Base-by-base conservation (phyloP, 2,113 vertebrate genomes). In the Dendropsophus ebraccatus region DNA sequence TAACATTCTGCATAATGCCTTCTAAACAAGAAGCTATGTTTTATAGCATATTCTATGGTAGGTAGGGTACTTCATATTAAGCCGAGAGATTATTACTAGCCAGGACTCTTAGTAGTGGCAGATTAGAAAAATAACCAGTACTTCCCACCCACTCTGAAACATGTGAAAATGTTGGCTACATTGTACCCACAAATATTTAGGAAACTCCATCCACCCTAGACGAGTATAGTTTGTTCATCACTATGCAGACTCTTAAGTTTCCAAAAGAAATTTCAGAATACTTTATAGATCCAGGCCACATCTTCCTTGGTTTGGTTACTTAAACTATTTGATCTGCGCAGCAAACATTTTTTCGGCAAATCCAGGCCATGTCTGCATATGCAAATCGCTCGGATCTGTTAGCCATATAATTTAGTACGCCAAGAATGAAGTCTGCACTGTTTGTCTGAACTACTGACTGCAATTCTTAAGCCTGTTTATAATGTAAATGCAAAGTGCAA, bases 241-340 rank as follows among this genome's bases (percentile, higher is more conserved):
- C 77, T 80, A 60, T 62, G 54, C 77, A 80, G 56, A 80, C 77
- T 80, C 30, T 62, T 80, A 56, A 23, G 37, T 60, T 80, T 58
- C 77, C 77, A 80, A 80, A 80, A 41, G 54, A 80, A 80, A 80
- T 62, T 54, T 80, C 56, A n/a, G 41, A 80, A 80, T 80, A 30
- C 77, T 60, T 80, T 80, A 60, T 58, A 60, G 56, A 45, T 80
- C 77, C 54, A 80, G 54, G 77, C 54, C 30, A 80, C 56, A 60
- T 58, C 77, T 80, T 37, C 58, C 32, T 80, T 60, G 77, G 77
- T 80, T 80, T 80, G 77, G 56, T 80, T 60, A 80, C 32, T 52
- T 52, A 80, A 79, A 79, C 52, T 58, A 80, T 80, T 80, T 62
- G 77, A 58, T 80, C 77, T 80, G 77, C 32, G 21, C 56, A 25